Conservation (phyloP, 2,888 invertebrate genomes). For the Lapara coniferarum region DNA sequence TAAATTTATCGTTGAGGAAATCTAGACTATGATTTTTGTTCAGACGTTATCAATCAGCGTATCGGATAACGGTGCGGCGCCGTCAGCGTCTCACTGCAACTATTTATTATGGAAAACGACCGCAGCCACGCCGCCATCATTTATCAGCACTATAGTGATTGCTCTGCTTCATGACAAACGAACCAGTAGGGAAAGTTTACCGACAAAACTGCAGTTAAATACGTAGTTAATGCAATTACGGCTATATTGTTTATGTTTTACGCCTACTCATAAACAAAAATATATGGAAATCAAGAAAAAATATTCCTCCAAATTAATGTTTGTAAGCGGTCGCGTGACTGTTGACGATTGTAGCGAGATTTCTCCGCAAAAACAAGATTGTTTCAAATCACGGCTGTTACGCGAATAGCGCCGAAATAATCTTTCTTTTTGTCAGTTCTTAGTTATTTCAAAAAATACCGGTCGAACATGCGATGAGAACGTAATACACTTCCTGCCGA, state of each 20-base stretch:
- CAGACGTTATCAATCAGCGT: slow-evolving; percentile 47
- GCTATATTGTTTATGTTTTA: background rate
- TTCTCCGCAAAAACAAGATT: slow-evolving; percentile 71
- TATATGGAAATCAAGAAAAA: slow-evolving; percentile 32
- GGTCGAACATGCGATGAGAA: slow-evolving; percentile 60
- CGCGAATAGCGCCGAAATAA: slow-evolving; percentile 60
- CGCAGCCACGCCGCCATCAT: slow-evolving; percentile 47
- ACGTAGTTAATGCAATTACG: background rate
- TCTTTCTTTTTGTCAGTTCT: slow-evolving; percentile 58
- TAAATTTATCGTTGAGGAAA: background rate
- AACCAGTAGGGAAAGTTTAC: background rate
- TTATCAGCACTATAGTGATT: slow-evolving; percentile 36
- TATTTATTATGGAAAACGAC: slow-evolving; percentile 66
- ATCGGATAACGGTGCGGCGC: slow-evolving; percentile 60
- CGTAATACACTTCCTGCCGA: slow-evolving; percentile 1
- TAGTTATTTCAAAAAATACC: slow-evolving; percentile 57
- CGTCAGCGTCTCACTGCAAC: slow-evolving; percentile 50
- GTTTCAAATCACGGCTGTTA: slow-evolving; percentile 71
- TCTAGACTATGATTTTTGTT: slow-evolving; percentile 2
- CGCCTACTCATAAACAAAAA: slow-evolving; percentile 36
- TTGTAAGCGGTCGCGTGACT: slow-evolving; percentile 66
- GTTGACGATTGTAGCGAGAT: slow-evolving; percentile 63
- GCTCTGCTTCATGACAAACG: slow-evolving; percentile 20
- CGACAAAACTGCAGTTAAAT: background rate
- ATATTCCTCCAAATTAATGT: slow-evolving; percentile 34